Evolutionary conservation across 2,888 invertebrate species (phyloP).

Genomic region (Drosophila birchii): DNA sequence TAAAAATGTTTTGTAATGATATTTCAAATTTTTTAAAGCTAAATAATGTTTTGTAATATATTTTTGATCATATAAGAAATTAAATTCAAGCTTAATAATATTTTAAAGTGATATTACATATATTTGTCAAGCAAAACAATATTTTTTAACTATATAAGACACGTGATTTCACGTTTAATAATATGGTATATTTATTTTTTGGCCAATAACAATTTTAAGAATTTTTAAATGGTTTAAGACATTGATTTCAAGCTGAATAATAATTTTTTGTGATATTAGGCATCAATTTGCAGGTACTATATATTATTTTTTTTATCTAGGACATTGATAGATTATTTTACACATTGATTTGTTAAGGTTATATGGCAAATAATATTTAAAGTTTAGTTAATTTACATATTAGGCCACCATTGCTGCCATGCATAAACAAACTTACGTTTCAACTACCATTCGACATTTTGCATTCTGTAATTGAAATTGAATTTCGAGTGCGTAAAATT

Average conservation of each 20-base stretch:
- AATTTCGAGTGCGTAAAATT: constrained; percentile 78
- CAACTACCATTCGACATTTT: constrained; percentile 27
- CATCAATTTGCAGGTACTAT: no score
- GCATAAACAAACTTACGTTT: constrained; percentile 1
- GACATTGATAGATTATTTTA: no score
- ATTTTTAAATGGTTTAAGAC: no score
- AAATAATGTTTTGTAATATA: not conserved
- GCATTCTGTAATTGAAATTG: constrained; percentile 55
- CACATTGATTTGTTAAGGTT: no score
- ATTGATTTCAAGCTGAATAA: no score
- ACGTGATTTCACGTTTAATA: not conserved
- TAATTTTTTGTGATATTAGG: no score
- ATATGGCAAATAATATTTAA: no score
- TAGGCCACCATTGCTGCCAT: constrained; percentile 1
- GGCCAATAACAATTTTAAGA: no score
- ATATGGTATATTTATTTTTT: not conserved
- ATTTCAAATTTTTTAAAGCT: not conserved
- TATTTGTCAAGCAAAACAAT: not conserved
- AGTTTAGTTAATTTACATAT: no score
- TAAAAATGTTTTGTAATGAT: not conserved
- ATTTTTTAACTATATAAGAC: not conserved
- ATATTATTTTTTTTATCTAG: no score
- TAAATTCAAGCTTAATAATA: not conserved
- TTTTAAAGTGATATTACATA: not conserved
- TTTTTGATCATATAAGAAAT: no score